Conservation (phyloP, 1,140 invertebrate species). For the Drosophila kikkawai region DNA sequence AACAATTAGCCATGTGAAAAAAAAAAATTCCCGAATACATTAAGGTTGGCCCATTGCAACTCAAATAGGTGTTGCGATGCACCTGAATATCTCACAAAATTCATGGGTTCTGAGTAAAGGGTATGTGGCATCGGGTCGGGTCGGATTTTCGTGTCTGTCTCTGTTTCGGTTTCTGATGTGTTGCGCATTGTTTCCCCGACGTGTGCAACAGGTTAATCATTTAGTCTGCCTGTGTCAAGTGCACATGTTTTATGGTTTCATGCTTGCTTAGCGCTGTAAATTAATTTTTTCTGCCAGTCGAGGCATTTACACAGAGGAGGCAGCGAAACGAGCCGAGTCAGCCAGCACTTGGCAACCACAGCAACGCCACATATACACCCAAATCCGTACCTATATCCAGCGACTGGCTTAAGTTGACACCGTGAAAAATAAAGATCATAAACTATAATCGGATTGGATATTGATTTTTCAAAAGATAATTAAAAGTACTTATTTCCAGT, state of each 20-base stretch:
- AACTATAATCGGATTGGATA: background rate
- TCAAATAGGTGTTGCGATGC: background rate
- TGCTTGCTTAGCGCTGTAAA: constrained; percentile 60
- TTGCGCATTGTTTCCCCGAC: constrained; percentile 17
- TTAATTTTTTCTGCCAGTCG: constrained; percentile 60
- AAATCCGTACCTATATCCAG: constrained; percentile 21
- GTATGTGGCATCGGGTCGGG: constrained; percentile 13
- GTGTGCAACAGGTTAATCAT: constrained; percentile 66
- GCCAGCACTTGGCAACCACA: constrained; percentile 37
- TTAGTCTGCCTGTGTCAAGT: constrained; percentile 56
- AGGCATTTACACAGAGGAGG: constrained; percentile 40
- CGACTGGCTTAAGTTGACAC: constrained; percentile 12
- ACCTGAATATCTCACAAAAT: background rate
- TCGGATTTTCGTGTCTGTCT: background rate
- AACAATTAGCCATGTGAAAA: constrained; percentile 49
- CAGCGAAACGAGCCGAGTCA: constrained; percentile 31
- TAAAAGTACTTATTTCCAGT: background rate
- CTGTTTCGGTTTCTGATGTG: constrained; percentile 18
- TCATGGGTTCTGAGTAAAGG: constrained; percentile 18
- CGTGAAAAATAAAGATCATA: constrained; percentile 9
- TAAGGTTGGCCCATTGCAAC: constrained; percentile 19
- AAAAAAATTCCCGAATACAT: constrained; percentile 40
- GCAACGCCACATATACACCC: constrained; percentile 32
- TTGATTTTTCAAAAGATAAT: background rate
- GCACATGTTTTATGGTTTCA: constrained; percentile 63